Conservation (phyloP, 2,797 vertebrate genomes). For the Sebastes steindachneri region DNA sequence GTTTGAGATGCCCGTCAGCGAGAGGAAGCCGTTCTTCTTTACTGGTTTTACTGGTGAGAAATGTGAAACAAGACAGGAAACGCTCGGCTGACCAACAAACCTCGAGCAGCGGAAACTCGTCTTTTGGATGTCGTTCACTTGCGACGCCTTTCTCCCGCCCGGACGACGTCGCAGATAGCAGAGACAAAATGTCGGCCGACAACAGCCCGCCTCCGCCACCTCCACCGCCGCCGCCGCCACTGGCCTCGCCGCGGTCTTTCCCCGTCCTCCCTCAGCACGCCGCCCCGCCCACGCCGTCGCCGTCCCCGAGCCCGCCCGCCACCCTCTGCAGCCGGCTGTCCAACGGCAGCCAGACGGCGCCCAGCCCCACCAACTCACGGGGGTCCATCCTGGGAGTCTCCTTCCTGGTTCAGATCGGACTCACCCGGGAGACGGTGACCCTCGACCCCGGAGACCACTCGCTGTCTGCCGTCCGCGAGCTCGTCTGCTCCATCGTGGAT, state of each 20-base stretch:
- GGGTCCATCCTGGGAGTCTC: slow-evolving; percentile 89
- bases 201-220: slow-evolving; percentile 78
- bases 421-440: slow-evolving; percentile 90
- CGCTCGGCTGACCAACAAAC: neutral
- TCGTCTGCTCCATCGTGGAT: slow-evolving; percentile 92
- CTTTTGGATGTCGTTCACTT: slow-evolving; percentile 32
- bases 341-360: slow-evolving; percentile 86
- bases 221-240: slow-evolving; percentile 80
- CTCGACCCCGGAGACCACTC: slow-evolving; percentile 89
- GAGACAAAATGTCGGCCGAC: slow-evolving; percentile 88
- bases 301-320: slow-evolving; percentile 89
- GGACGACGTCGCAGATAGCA: slow-evolving; percentile 43
- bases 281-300: slow-evolving; percentile 74
- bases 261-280: slow-evolving; percentile 55
- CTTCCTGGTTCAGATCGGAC: slow-evolving; percentile 93
- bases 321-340: slow-evolving; percentile 86
- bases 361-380: slow-evolving; percentile 87
- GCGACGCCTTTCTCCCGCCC: neutral
- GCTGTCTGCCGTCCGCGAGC: slow-evolving; percentile 89
- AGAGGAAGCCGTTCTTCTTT: neutral
- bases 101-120: neutral
- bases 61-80: neutral
- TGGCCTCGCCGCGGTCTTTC: slow-evolving; percentile 84
- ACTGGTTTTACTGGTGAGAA: neutral
- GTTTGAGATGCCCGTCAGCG: neutral